Percentiles rank a stretch among this genome's conserved stretches.
phyloP scores from a whole-genome alignment of 2,797 vertebrate species.

The Triplophysa yarkandensis region DNA sequence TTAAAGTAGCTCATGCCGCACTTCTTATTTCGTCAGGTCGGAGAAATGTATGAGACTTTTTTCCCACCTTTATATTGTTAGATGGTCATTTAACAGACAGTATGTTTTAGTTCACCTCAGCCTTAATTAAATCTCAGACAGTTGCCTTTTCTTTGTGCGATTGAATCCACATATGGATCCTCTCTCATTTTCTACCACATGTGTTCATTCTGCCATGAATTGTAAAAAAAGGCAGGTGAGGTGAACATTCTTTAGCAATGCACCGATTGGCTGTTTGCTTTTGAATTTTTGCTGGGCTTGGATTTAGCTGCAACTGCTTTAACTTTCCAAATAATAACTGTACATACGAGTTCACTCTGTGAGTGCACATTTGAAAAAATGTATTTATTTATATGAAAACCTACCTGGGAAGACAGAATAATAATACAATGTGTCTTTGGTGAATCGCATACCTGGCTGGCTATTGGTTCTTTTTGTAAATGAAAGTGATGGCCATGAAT shows the following conservation, averaged over 20 bases:
- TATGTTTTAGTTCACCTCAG: conserved; percentile 83
- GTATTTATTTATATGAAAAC: conserved; percentile 99
- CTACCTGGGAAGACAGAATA: conserved; percentile 82
- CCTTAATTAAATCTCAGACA: conserved; percentile 84
- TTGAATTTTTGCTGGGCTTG: conserved; percentile 75
- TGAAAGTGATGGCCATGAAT: conserved; percentile 90
- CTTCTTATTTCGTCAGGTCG: conserved; percentile 22
- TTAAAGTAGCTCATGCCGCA: conserved; percentile 33
- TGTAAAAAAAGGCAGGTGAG: conserved; percentile 67
- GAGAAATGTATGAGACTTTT: not conserved
- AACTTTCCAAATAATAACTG: conserved; percentile 92
- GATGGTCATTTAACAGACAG: conserved; percentile 63
- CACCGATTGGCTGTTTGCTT: conserved; percentile 71
- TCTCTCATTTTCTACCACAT: not conserved
- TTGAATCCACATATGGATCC: conserved; percentile 6
- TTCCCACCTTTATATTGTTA: conserved; percentile 14
- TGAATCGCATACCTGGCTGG: conserved; percentile 69
- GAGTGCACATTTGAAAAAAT: conserved; percentile 99
- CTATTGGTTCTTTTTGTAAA: conserved; percentile 78
- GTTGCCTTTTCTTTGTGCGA: conserved; percentile 67
- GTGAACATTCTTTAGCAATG: conserved; percentile 8
- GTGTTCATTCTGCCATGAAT: conserved; percentile 71
- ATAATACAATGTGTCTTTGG: conserved; percentile 77
- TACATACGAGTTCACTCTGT: conserved; percentile 99
- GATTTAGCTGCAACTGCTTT: conserved; percentile 82